Percentiles rank a stretch among this genome's conserved stretches.
phyloP scores from a whole-genome alignment of 64 coral and sea anemone species.

The Dendrophyllia cribrosa region DNA sequence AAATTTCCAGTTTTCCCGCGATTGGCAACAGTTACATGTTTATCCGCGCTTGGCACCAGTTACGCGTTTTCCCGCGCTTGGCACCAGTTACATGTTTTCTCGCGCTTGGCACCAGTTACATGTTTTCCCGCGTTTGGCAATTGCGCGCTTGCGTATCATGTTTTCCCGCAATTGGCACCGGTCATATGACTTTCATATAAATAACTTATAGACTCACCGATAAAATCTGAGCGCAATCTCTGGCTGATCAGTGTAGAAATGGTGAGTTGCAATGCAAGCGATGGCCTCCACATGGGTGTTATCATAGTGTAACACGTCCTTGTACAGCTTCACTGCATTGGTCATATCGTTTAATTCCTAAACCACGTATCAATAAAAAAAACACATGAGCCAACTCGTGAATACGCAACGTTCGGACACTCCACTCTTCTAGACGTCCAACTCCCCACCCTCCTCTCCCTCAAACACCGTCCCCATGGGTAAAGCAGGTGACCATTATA shows the following conservation, averaged over 20 bases:
- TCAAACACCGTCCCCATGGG: too few relatives aligned
- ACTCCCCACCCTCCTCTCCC: too few relatives aligned
- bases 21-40: neutral
- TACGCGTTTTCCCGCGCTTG: neutral
- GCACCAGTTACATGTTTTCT: neutral
- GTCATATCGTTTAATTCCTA: constrained; percentile 93
- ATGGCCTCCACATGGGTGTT: constrained; percentile 96
- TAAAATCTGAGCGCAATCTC: constrained; percentile 95
- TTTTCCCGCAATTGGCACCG: too few relatives aligned
- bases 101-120: too few relatives aligned
- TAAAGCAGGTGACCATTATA: too few relatives aligned
- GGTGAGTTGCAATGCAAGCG: constrained; percentile 96
- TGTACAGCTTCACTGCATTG: constrained; percentile 87
- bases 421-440: too few relatives aligned
- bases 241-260: constrained; percentile 98
- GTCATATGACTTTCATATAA: neutral
- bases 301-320: constrained; percentile 89
- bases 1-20: too few relatives aligned
- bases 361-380: neutral
- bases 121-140: too few relatives aligned
- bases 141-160: too few relatives aligned
- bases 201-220: constrained; percentile 34
- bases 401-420: neutral
- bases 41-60: neutral
- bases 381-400: neutral